Percentiles rank a stretch among this genome's conserved stretches.
These are phyloP conservation scores for Apodemus agrarius DNA, from an alignment of 2,797 vertebrate genomes.

Conservation along the genomic window DNA sequence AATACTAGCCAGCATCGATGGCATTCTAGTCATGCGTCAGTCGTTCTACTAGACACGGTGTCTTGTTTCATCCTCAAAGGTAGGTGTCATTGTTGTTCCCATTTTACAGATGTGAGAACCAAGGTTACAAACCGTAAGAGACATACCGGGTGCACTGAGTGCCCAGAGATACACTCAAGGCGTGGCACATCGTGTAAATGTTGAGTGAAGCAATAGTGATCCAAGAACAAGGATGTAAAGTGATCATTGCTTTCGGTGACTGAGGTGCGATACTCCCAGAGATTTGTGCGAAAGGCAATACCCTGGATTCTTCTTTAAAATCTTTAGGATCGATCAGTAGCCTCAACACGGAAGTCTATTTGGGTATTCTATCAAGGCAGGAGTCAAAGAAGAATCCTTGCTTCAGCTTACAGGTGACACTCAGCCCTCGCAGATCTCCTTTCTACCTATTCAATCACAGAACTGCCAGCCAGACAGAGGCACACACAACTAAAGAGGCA, in stretches of 20 bases:
- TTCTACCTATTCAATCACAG: no score
- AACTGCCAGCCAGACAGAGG: not conserved
- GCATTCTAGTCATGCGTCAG: not conserved
- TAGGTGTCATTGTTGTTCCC: not conserved
- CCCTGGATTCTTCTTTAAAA: not conserved
- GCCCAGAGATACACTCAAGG: not conserved
- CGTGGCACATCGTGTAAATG: not conserved
- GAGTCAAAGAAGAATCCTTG: not conserved
- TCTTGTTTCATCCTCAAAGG: not conserved
- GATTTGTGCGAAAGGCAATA: not conserved
- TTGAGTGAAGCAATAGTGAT: not conserved
- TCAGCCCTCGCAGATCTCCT: not conserved
- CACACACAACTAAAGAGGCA: not conserved
- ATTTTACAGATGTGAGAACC: not conserved
- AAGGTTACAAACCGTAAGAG: not conserved
- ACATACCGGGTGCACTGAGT: not conserved
- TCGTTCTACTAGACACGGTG: not conserved
- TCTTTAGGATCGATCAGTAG: not conserved
- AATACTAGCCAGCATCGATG: not conserved
- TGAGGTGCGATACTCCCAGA: not conserved
- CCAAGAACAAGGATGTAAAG: not conserved
- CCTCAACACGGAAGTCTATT: not conserved
- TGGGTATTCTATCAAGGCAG: not conserved
- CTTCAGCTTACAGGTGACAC: no score
- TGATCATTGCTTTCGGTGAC: not conserved